A percentile compares a stretch with the other conserved stretches of the same genome.
Conservation (phyloP, 2,888 invertebrate species). For the Volucella inanis region DNA sequence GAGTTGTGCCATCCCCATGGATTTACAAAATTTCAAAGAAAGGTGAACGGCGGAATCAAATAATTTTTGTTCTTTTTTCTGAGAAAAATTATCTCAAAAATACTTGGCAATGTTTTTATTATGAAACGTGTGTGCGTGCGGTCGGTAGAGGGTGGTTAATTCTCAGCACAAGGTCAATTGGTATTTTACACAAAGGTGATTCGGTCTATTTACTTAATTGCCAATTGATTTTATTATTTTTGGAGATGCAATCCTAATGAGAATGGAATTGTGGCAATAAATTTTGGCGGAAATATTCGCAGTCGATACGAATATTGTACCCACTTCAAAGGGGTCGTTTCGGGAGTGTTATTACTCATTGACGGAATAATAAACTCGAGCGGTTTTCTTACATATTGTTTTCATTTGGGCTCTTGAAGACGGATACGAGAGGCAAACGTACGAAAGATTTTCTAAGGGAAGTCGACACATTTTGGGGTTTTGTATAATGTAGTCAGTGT, state of each 20-base stretch:
- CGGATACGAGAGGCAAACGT: too few relatives aligned
- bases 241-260: constrained; percentile 1
- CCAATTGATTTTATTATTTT: constrained; percentile 29
- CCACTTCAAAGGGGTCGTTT: constrained; percentile 4
- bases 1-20: too few relatives aligned
- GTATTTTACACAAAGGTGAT: constrained; percentile 24
- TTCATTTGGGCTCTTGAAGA: background rate
- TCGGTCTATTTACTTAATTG: constrained; percentile 38
- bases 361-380: constrained; percentile 35
- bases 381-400: background rate
- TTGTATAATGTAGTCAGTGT: too few relatives aligned
- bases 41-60: too few relatives aligned
- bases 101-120: constrained; percentile 25
- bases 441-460: too few relatives aligned
- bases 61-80: background rate
- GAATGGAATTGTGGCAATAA: constrained; percentile 35
- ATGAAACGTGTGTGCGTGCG: constrained; percentile 36
- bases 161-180: constrained; percentile 28
- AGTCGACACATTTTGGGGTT: too few relatives aligned
- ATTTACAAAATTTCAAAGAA: too few relatives aligned
- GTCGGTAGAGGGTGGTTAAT: background rate
- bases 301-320: background rate
- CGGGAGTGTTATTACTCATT: constrained; percentile 15
- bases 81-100: constrained; percentile 9
- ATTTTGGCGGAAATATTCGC: constrained; percentile 20